Evolutionary conservation across 2,113 vertebrate genomes (phyloP).

Genomic region (Odontophorus gujanensis): DNA sequence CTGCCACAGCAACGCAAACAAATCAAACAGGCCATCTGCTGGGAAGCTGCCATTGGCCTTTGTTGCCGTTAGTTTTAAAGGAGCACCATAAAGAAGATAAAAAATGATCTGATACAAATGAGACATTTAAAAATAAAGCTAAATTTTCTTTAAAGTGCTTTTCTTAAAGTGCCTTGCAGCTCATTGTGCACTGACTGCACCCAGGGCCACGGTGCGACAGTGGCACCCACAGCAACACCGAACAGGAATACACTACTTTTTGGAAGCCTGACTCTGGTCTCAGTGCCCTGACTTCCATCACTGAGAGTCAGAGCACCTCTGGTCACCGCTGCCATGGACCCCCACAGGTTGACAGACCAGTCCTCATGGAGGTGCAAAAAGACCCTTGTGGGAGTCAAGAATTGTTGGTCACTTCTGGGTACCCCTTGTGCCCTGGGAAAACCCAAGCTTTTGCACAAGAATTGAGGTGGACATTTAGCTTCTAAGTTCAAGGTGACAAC

Average conservation of each 20-base stretch:
- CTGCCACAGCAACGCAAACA: not conserved
- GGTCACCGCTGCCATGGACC: fast-evolving
- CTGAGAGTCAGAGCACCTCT: not conserved
- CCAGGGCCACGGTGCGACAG: not conserved
- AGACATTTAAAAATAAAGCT: not conserved
- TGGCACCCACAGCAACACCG: too few species aligned
- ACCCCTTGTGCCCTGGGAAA: not conserved
- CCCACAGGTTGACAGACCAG: fast-evolving
- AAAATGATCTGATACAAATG: not conserved
- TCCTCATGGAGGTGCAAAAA: fast-evolving
- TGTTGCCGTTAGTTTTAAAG: fast-evolving
- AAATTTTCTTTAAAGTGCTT: not conserved
- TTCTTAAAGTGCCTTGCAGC: not conserved
- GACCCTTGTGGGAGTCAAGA: fast-evolving
- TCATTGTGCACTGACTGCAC: not conserved
- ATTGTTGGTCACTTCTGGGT: not conserved
- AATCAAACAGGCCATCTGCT: not conserved
- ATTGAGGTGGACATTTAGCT: not conserved
- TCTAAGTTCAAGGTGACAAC: not conserved
- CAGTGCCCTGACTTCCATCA: not conserved
- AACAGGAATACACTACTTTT: not conserved
- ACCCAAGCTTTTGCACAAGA: not conserved
- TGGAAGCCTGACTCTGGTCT: not conserved
- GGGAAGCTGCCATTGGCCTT: fast-evolving
- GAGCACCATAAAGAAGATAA: not conserved